These are phyloP conservation scores for Paguma larvata DNA, from an alignment of 2,797 vertebrate genomes.

Conservation along the genomic window DNA sequence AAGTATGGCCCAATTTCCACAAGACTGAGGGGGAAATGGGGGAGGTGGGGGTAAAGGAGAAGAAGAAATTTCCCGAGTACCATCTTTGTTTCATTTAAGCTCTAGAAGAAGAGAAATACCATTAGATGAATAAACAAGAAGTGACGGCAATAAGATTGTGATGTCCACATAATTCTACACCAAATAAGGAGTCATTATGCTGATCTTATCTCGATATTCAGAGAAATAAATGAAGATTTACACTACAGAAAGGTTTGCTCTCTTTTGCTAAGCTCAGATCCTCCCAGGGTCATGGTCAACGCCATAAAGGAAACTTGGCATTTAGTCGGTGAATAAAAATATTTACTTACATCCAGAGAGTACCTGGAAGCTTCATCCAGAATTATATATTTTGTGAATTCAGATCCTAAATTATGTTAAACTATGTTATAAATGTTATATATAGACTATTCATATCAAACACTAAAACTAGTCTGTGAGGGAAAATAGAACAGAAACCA, in stretches of 20 bases:
- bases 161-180: neutral
- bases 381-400: conserved; percentile 42
- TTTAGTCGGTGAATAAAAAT: conserved; percentile 35
- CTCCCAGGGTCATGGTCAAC: neutral
- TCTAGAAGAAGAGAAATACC: neutral
- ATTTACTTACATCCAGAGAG: conserved; percentile 30
- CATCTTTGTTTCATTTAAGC: neutral
- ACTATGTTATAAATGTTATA: conserved; percentile 38
- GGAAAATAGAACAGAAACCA: conserved; percentile 33
- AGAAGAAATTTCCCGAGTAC: neutral
- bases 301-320: conserved; percentile 3
- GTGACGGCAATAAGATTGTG: neutral
- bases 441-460: neutral
- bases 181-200: neutral
- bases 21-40: neutral
- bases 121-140: neutral
- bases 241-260: neutral
- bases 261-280: neutral
- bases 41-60: neutral
- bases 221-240: neutral
- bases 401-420: conserved; percentile 1
- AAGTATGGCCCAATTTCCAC: neutral
- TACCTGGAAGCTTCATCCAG: neutral
- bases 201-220: neutral
- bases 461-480: neutral